phyloP scores from a whole-genome alignment of 1,140 invertebrate genomes.

The Temnothorax nylanderi region DNA sequence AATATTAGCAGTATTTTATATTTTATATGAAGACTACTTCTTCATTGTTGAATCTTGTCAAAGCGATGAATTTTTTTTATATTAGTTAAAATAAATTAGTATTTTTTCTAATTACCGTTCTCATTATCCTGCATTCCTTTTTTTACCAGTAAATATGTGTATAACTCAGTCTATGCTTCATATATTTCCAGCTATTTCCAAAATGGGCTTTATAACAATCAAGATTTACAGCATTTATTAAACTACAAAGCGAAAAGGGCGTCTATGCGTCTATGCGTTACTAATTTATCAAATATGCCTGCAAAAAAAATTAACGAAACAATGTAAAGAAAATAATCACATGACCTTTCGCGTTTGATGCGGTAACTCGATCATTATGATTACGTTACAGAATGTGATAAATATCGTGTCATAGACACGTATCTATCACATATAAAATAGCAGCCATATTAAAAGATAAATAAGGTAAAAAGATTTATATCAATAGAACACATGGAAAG shows the following conservation, averaged over 20 bases:
- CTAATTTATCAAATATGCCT: background rate
- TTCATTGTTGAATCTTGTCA: background rate
- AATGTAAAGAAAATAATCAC: background rate
- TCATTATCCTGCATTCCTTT: background rate
- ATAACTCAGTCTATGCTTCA: background rate
- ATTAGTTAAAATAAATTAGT: background rate
- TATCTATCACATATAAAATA: background rate
- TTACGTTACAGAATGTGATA: background rate
- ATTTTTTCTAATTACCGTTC: background rate
- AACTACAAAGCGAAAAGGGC: background rate
- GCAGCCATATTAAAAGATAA: no score
- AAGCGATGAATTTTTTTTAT: background rate
- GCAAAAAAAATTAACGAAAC: background rate
- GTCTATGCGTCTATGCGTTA: background rate
- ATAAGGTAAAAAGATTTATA: background rate
- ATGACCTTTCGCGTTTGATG: background rate
- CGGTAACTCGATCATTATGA: background rate
- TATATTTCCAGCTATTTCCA: background rate
- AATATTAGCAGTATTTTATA: background rate
- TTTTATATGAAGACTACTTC: background rate
- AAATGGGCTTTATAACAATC: background rate
- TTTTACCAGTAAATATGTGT: background rate
- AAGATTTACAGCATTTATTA: background rate
- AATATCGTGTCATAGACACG: background rate
- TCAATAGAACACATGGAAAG: background rate